Base-by-base conservation (phyloP, 1,140 invertebrate species). In the Macrosteles quadrilineatus region DNA sequence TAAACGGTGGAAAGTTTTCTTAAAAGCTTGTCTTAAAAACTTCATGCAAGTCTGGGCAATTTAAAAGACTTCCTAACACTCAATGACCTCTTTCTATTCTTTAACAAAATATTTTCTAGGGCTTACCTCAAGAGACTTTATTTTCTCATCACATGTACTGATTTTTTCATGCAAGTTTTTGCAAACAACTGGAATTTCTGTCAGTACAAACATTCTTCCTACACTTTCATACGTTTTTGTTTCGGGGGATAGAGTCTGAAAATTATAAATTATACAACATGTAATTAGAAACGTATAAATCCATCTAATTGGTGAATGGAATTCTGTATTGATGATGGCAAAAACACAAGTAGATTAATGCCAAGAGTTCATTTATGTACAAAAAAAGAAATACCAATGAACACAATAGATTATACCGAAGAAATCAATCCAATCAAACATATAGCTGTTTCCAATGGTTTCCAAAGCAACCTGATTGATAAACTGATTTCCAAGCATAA, bases 161-260 rank as follows among this genome's bases (percentile, higher is more conserved):
- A 88, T 85, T 76, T 87, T 85, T 19, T 84, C 86, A 43, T 86
- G 81, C 2, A 95, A 79, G 75, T 87, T 88, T 31, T 81, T 79
- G 75, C 88, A 86, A 1, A 94, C 86, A 57, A 86, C 84, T 1
- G 84, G 78, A 32, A 89, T 85, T 31, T 88, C 85, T 30, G 89
- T 89, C 21, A 89, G 79, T n/a, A 94, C 78, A 78, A 95, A 95
- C 90, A 93, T 94, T 79, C 93, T 81, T 4, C 93, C 93, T 0
- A 95, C 86, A 25, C 90, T 87, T 82, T 94, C 89, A 78, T 92
- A 95, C 0, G 88, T 88, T 74, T 85, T 88, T 1, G 88, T 90
- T 4, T 83, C 83, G 71, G 80, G 72, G 65, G 87, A 84, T 67
- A 91, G 79, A n/a, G 79, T 72, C 79, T 84, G 70, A 30, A 78